Percentiles rank a stretch among this genome's conserved stretches.
Evolutionary conservation across 2,113 vertebrate genomes (phyloP).

Genomic region (Mustela lutreola): DNA sequence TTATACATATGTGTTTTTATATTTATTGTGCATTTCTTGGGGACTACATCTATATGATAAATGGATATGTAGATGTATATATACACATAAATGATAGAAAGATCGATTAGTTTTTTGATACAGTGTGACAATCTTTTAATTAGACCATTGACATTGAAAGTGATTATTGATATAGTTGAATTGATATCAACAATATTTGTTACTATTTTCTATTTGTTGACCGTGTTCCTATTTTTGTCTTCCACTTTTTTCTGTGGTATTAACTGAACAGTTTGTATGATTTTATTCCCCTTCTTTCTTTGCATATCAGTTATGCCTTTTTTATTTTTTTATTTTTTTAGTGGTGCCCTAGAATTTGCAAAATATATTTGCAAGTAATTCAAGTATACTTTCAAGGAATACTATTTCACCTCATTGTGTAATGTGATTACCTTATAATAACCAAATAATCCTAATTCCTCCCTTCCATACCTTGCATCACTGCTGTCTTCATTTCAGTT

Average conservation of each 20-base stretch:
- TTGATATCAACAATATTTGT: neutral
- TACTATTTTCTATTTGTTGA: neutral
- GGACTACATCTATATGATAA: neutral
- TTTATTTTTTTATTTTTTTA: neutral
- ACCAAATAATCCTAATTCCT: neutral
- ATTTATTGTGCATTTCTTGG: neutral
- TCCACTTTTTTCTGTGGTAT: neutral
- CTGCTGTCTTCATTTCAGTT: neutral
- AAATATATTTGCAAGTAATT: neutral
- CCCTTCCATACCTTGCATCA: neutral
- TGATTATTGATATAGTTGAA: neutral
- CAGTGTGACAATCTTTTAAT: neutral
- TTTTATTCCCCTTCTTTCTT: neutral
- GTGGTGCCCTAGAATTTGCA: neutral
- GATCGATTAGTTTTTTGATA: neutral
- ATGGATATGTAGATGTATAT: too few species aligned
- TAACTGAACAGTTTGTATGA: neutral
- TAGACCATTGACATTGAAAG: neutral
- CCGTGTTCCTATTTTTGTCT: neutral
- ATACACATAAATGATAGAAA: too few species aligned
- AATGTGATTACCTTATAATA: neutral
- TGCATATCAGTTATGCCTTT: neutral
- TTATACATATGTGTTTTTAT: neutral
- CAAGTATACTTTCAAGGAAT: neutral
- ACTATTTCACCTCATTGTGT: neutral